These are phyloP conservation scores for Hoplostethus atlanticus DNA, from an alignment of 2,797 vertebrate genomes.

Conservation along the genomic window DNA sequence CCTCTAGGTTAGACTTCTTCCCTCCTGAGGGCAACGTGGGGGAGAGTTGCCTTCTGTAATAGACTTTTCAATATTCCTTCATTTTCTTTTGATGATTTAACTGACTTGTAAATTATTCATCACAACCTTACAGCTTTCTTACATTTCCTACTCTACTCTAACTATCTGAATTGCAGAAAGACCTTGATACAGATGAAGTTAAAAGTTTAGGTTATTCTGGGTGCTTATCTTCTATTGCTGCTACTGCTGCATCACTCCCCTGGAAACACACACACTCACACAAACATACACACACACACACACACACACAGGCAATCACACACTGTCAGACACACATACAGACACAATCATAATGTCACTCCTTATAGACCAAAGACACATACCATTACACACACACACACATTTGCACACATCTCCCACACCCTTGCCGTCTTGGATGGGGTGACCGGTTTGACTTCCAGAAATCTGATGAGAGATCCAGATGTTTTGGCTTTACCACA, in stretches of 20 bases:
- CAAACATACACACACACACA: neutral
- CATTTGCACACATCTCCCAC: neutral
- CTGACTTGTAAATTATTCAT: too few relatives aligned
- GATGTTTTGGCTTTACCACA: slow-evolving; percentile 68
- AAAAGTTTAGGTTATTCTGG: slow-evolving; percentile 25
- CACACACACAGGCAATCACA: slow-evolving; percentile 5
- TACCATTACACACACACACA: slow-evolving; percentile 10
- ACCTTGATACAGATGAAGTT: too few relatives aligned
- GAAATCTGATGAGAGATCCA: slow-evolving; percentile 68
- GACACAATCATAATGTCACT: slow-evolving; percentile 7
- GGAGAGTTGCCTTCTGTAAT: too few relatives aligned
- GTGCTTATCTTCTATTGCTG: slow-evolving; percentile 17
- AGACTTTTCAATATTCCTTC: too few relatives aligned
- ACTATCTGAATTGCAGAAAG: too few relatives aligned
- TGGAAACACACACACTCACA: slow-evolving; percentile 14
- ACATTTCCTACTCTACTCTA: too few relatives aligned
- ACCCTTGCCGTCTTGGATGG: neutral
- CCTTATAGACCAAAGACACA: neutral
- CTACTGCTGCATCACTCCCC: slow-evolving; percentile 10
- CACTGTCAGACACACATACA: neutral
- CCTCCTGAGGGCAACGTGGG: too few relatives aligned
- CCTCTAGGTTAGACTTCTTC: too few relatives aligned
- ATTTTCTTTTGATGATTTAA: too few relatives aligned
- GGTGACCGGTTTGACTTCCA: slow-evolving; percentile 35
- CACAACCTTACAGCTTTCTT: too few relatives aligned